Conservation (phyloP, 1,140 invertebrate genomes). For the Drosophila cardini region DNA sequence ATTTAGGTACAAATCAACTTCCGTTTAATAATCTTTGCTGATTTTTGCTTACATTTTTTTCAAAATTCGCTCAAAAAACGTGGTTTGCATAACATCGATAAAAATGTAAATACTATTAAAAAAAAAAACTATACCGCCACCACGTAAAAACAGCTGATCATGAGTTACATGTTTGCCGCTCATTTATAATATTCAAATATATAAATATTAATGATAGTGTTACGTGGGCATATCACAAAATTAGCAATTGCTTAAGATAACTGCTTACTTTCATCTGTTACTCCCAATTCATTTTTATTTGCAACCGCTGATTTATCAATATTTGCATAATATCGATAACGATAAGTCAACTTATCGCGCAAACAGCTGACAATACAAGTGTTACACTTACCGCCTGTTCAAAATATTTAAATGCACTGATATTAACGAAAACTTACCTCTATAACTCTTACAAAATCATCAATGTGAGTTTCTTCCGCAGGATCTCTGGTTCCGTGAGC, state of each 20-base stretch:
- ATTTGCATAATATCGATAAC: too few species aligned
- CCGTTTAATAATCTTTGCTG: not conserved
- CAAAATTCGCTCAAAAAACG: not conserved
- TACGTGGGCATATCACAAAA: too few species aligned
- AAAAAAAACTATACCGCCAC: slow-evolving; percentile 1
- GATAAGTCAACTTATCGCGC: too few species aligned
- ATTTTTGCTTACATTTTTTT: not conserved
- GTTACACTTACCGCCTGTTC: too few species aligned
- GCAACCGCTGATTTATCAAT: too few species aligned
- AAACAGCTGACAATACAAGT: too few species aligned
- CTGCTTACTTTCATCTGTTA: too few species aligned
- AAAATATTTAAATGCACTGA: too few species aligned
- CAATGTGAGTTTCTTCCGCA: not conserved
- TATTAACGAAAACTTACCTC: not conserved
- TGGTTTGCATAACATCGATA: slow-evolving; percentile 15
- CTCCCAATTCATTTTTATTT: too few species aligned
- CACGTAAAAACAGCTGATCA: slow-evolving; percentile 3
- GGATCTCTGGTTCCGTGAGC: not conserved
- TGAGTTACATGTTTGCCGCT: not conserved
- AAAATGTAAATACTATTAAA: slow-evolving; percentile 1
- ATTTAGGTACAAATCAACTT: not conserved
- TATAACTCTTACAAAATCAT: not conserved
- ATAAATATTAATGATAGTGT: not conserved
- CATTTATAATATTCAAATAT: not conserved
- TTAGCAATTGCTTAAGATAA: too few species aligned